Evolutionary conservation across 2,888 invertebrate species (phyloP).

Genomic region (Polyommatus icarus): DNA sequence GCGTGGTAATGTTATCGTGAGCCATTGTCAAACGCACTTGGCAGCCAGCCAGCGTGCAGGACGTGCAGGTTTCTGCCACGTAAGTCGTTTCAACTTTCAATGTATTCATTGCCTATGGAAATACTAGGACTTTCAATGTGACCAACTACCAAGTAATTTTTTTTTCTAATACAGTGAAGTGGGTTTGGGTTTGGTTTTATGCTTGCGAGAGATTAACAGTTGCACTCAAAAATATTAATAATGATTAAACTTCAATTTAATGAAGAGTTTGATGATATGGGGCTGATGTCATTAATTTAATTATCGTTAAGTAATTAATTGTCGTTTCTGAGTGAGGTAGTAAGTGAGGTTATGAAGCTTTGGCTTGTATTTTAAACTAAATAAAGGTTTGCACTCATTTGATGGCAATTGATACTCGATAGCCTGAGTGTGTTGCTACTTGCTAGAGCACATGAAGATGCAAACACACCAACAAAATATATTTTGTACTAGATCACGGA

Average conservation of each 20-base stretch:
- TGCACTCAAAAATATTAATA: not conserved
- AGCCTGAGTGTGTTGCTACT: too few species aligned
- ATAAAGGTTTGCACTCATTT: too few species aligned
- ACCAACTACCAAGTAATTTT: not conserved
- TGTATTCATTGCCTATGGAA: not conserved
- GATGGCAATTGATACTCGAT: too few species aligned
- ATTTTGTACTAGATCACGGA: too few species aligned
- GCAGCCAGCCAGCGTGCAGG: not conserved
- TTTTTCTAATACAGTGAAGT: not conserved
- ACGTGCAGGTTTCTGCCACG: conserved; percentile 6
- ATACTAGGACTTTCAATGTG: not conserved
- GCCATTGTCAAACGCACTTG: conserved; percentile 19
- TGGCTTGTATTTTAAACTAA: too few species aligned
- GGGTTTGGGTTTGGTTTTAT: not conserved
- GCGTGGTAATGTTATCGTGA: conserved; percentile 9
- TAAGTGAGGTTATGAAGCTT: too few species aligned
- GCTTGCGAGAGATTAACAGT: not conserved
- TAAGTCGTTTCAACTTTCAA: not conserved
- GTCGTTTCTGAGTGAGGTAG: too few species aligned
- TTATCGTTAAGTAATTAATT: too few species aligned
- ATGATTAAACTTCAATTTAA: not conserved
- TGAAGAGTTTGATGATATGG: too few species aligned
- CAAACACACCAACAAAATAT: too few species aligned
- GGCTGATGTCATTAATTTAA: too few species aligned
- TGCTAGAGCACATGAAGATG: too few species aligned